Percentiles rank a stretch among this genome's conserved stretches.
These are phyloP conservation scores for Digitonthophagus gazella DNA, from an alignment of 2,888 invertebrate genomes.

Conservation along the genomic window DNA sequence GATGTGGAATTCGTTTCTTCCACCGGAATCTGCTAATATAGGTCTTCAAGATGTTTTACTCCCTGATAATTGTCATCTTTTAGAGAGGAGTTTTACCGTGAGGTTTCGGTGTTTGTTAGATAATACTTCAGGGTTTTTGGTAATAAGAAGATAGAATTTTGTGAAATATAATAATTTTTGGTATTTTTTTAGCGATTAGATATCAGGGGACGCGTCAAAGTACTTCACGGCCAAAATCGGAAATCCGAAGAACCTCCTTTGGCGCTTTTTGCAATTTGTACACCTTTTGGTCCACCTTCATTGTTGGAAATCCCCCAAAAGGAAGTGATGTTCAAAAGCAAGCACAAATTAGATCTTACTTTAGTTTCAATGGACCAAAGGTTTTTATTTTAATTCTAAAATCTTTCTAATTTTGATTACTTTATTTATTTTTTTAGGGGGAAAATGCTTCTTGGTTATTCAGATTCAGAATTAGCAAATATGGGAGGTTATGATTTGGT, in stretches of 20 bases:
- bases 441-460: conserved; percentile 91
- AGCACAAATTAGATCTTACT: conserved; percentile 96
- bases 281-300: conserved; percentile 98
- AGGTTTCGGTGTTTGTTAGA: conserved; percentile 97
- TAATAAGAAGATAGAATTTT: conserved; percentile 48
- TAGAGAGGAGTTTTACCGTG: conserved; percentile 97
- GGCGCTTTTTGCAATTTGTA: conserved; percentile 96
- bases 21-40: conserved; percentile 72
- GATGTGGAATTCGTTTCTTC: conserved; percentile 91
- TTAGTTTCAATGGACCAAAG: conserved; percentile 97
- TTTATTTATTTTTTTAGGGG: conserved; percentile 62
- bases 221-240: conserved; percentile 94
- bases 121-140: conserved; percentile 99
- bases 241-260: conserved; percentile 92
- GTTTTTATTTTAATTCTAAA: conserved; percentile 50
- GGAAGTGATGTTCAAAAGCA: conserved; percentile 99
- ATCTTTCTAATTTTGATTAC: not conserved
- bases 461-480: conserved; percentile 85
- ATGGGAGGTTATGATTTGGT: conserved; percentile 98
- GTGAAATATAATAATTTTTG: not conserved
- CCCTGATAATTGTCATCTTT: conserved; percentile 83
- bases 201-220: conserved; percentile 94
- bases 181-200: conserved; percentile 80
- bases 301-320: conserved; percentile 95
- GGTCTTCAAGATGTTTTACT: conserved; percentile 85